These are phyloP conservation scores for Hyposoter didymator DNA, from an alignment of 2,888 invertebrate species.

Conservation along the genomic window DNA sequence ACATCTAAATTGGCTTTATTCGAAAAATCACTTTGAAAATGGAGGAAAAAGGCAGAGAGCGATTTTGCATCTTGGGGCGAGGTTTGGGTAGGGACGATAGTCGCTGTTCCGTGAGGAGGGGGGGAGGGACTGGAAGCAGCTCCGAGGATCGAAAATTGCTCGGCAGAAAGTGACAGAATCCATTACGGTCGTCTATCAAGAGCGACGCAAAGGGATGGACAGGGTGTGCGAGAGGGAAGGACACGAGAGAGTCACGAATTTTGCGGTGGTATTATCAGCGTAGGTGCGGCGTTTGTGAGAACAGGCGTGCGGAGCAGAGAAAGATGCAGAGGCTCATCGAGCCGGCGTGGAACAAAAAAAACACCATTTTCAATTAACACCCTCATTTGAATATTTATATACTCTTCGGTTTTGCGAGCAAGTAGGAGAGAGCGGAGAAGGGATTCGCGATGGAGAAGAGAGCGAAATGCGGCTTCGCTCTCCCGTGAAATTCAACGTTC, in stretches of 20 bases:
- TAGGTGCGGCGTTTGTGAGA: slow-evolving; percentile 1
- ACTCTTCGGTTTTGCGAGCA: slow-evolving; percentile 46
- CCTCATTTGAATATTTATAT: slow-evolving; percentile 72
- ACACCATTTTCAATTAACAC: slow-evolving; percentile 74
- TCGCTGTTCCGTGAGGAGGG: slow-evolving; percentile 48
- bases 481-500: slow-evolving; percentile 65
- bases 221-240: not conserved
- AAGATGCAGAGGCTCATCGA: slow-evolving; percentile 22
- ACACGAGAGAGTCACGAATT: slow-evolving; percentile 26
- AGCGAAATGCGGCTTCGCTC: slow-evolving; percentile 47
- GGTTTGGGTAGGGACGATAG: slow-evolving; percentile 20
- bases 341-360: slow-evolving; percentile 52
- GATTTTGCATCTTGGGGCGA: slow-evolving; percentile 1
- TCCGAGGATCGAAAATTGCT: slow-evolving; percentile 64
- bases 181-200: slow-evolving; percentile 65
- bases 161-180: slow-evolving; percentile 69
- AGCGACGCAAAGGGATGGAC: not conserved
- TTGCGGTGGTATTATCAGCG: slow-evolving; percentile 15
- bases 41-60: slow-evolving; percentile 22
- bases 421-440: slow-evolving; percentile 1
- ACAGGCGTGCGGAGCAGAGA: slow-evolving; percentile 23
- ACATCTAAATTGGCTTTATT: slow-evolving; percentile 41
- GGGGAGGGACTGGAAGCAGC: slow-evolving; percentile 32
- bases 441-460: not conserved
- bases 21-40: slow-evolving; percentile 6